Evolutionary conservation across 2,113 vertebrate genomes (phyloP), one percentile per base, ranked within the genome.

Genomic region (Xyrauchen texanus): DNA sequence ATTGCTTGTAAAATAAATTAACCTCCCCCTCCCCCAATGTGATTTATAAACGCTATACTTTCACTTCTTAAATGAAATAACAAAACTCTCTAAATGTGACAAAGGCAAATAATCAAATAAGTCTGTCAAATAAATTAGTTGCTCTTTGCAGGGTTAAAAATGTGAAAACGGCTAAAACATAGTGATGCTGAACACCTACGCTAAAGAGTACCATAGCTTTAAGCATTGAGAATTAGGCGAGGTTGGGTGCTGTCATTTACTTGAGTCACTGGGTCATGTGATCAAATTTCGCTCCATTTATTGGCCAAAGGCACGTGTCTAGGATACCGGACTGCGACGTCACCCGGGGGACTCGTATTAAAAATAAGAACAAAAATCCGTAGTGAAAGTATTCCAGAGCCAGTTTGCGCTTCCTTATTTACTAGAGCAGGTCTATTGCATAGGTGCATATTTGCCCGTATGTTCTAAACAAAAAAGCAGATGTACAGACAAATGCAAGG

Each of bases 291-390:
- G 80, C 58, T 11, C 1, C 68, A 66, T 21, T 81, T 73, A 96
- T 97, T 96, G 96, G 96, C 87, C 87, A 57, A 74, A 95, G 95
- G 95, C 96, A 98, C 95, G 96, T 96, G 96, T 96, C 95, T 92
- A 88, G 89, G 89, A 90, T 91, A 86, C 84, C 90, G 88, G 91
- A 91, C 90, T 86, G 85, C 86, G 52, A 94, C 95, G 95, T 96
- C 95, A 96, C 89, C 85, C 21, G 80, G 87, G 88, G 87, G 88
- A 49, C 91, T 92, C 86, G 62, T 94, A 95, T 96, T 95, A 95
- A 91, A 96, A 95, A 95, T 92, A 92, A 95, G 93, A 94, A 92
- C 92, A 93, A 95, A 94, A 95, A 95, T 93, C 92, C 89, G 88
- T 93, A 93, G 93, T 92, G 92, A 92, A 95, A 97, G 95, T 96